Conservation (phyloP, 2,797 vertebrate species). For the Chrysocyon brachyurus region DNA sequence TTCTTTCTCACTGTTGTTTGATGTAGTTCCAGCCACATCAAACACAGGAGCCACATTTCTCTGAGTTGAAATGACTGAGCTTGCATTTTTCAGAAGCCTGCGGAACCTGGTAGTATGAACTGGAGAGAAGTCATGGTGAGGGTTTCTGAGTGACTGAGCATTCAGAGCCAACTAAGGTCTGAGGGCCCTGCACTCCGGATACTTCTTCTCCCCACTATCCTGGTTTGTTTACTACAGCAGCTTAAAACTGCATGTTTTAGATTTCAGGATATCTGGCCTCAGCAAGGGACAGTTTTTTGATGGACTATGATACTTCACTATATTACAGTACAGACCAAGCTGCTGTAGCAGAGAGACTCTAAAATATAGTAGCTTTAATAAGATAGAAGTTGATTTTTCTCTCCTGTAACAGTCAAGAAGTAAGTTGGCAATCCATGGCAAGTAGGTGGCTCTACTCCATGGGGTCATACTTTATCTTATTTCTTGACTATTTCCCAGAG, state of each 20-base stretch:
- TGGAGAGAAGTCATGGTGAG: background rate
- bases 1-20: constrained; percentile 85
- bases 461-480: background rate
- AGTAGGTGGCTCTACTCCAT: background rate
- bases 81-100: constrained; percentile 51
- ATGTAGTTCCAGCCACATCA: constrained; percentile 88
- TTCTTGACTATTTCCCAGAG: background rate
- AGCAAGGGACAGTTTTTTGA: background rate
- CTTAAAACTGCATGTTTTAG: background rate
- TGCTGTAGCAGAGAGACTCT: background rate
- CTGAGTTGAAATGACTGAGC: constrained; percentile 79
- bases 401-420: background rate
- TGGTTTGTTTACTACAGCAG: background rate
- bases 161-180: background rate
- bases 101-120: background rate
- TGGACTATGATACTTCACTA: background rate
- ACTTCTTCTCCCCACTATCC: background rate
- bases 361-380: background rate
- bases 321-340: background rate
- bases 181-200: background rate
- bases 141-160: background rate
- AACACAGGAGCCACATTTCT: constrained; percentile 84
- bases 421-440: background rate
- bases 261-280: background rate
- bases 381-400: background rate